phyloP scores from a whole-genome alignment of 1,140 invertebrate genomes.

The Magallana gigas region DNA sequence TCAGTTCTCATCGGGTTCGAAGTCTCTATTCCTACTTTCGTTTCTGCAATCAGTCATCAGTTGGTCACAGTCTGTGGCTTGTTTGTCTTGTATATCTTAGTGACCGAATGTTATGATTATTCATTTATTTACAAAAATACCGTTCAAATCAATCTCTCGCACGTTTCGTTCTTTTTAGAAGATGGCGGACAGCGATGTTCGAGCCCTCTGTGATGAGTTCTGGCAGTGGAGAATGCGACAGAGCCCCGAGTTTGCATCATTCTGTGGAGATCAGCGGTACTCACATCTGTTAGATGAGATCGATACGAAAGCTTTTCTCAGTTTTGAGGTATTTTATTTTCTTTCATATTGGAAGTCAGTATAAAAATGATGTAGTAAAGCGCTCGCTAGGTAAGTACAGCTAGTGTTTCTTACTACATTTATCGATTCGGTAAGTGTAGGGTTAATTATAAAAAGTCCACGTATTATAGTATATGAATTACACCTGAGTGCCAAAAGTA shows the following conservation, averaged over 20 bases:
- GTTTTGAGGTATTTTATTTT: slow-evolving; percentile 52
- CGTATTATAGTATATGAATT: too few relatives aligned
- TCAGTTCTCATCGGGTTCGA: background rate
- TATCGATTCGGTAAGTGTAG: too few relatives aligned
- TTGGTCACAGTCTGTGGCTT: too few relatives aligned
- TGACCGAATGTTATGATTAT: too few relatives aligned
- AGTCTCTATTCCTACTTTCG: background rate
- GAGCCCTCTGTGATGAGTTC: slow-evolving; percentile 60
- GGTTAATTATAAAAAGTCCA: too few relatives aligned
- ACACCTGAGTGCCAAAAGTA: too few relatives aligned
- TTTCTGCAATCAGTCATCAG: background rate
- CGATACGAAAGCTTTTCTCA: slow-evolving; percentile 58
- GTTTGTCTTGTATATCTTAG: too few relatives aligned
- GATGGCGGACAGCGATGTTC: background rate
- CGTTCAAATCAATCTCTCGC: background rate
- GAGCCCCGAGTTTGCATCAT: slow-evolving; percentile 67
- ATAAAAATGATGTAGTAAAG: too few relatives aligned
- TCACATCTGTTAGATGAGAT: slow-evolving; percentile 66
- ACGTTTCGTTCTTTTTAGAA: background rate
- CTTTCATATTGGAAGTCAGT: too few relatives aligned
- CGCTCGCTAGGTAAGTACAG: too few relatives aligned
- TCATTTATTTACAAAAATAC: too few relatives aligned
- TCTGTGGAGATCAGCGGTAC: slow-evolving; percentile 63
- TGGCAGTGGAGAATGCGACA: slow-evolving; percentile 67
- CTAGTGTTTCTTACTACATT: too few relatives aligned